These are phyloP conservation scores for Litoditis marina DNA, from an alignment of 2,888 invertebrate species.

Conservation along the genomic window DNA sequence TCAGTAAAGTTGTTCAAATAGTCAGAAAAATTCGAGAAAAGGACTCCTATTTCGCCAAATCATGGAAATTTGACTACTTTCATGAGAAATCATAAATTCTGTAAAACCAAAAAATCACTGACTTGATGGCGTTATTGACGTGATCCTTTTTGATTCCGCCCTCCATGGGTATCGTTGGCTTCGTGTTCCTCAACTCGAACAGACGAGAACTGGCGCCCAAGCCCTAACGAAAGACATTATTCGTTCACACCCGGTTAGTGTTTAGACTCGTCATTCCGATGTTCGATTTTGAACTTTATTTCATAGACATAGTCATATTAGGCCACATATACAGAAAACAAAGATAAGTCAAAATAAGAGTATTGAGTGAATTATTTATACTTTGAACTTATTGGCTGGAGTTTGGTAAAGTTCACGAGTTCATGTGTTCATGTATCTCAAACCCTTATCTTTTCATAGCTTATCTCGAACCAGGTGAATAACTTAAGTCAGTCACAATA, in stretches of 20 bases:
- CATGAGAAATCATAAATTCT: neutral
- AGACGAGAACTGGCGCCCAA: slow-evolving; percentile 84
- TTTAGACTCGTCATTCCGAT: neutral
- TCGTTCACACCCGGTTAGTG: too few relatives aligned
- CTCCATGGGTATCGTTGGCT: slow-evolving; percentile 74
- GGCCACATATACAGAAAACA: neutral
- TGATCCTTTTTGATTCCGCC: slow-evolving; percentile 63
- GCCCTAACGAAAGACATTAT: slow-evolving; percentile 65
- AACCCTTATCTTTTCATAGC: too few relatives aligned
- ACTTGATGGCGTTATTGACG: slow-evolving; percentile 32
- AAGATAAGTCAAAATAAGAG: neutral
- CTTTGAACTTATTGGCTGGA: neutral
- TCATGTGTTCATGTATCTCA: too few relatives aligned
- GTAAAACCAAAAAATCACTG: neutral
- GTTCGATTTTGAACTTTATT: too few relatives aligned
- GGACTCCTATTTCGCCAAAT: too few relatives aligned
- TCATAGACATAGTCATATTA: too few relatives aligned
- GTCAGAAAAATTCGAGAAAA: too few relatives aligned
- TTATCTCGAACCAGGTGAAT: too few relatives aligned
- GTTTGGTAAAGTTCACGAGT: too few relatives aligned
- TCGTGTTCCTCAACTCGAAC: slow-evolving; percentile 82
- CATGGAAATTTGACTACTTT: too few relatives aligned
- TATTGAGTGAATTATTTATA: too few relatives aligned
- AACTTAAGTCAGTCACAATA: neutral
- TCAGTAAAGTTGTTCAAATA: too few relatives aligned